These are phyloP conservation scores for Neolamprologus falcicula DNA, from an alignment of 2,113 vertebrate genomes.

Conservation along the genomic window DNA sequence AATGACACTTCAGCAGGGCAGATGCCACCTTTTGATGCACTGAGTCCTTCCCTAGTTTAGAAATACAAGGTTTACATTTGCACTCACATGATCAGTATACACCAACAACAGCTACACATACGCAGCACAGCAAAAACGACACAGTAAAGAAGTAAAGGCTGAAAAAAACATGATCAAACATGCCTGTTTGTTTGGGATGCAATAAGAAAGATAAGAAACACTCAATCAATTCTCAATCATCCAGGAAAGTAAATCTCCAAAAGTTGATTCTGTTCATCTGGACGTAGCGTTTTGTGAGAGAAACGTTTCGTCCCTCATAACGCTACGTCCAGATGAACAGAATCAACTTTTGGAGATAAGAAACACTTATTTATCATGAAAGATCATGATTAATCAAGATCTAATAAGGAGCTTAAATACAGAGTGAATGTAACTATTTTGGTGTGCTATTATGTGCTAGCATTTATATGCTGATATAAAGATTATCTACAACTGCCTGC, in stretches of 20 bases:
- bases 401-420: background rate
- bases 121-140: background rate
- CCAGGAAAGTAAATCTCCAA: background rate
- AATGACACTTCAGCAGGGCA: background rate
- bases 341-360: background rate
- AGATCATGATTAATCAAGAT: background rate
- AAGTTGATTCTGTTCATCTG: background rate
- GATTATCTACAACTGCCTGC: background rate
- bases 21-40: background rate
- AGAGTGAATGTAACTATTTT: background rate
- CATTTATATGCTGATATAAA: background rate
- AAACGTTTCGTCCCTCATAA: background rate
- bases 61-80: background rate
- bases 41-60: background rate
- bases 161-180: background rate
- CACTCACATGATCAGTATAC: background rate
- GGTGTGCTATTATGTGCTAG: background rate
- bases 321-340: background rate
- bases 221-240: background rate
- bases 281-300: accelerated
- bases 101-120: background rate
- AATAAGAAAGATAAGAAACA: background rate
- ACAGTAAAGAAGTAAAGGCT: background rate
- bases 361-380: background rate
- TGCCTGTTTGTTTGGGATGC: background rate